Base-by-base conservation (phyloP, 1,140 invertebrate genomes). In the Ruditapes philippinarum region DNA sequence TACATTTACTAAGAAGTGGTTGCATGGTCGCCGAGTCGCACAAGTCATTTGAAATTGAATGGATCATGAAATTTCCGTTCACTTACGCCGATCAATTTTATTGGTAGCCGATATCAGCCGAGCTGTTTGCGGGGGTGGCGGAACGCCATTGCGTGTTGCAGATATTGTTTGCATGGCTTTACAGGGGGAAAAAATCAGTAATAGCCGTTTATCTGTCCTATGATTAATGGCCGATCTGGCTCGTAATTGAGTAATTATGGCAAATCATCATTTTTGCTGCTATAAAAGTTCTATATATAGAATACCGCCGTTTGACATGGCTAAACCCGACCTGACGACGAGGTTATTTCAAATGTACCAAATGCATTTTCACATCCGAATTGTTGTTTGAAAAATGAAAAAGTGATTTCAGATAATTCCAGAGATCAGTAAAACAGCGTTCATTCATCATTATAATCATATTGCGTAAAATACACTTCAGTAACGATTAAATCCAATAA, bases 171-270 rank as follows among this genome's bases (percentile, higher is more conserved):
- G 25, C 22, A n/a, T 11, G 57, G 3, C 57, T 62, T 25, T 62
- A 62, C 57, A 62, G 57, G n/a, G n/a, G n/a, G 19, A 57, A 11
- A 62, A 62, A 62, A 25, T 17, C 31, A 70, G 31, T 70, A 70
- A 70, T 70, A 40, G 33, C 65, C 7, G 65, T 70, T 70, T 70
- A 70, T 70, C 65, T 70, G 38, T 22, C 36, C 7, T 17, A n/a
- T 38, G 65, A 70, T 70, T 14, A 38, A 70, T 70, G 65, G 17
- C 31, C 33, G 33, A 70, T 70, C 28, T 11, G 38, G 65, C 65
- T 70, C 19, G 19, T 70, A 70, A 70, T 70, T 70, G 65, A 14
- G 36, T 40, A 70, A 70, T 70, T 70, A 70, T 70, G n/a, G 65
- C 25, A 70, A 70, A 70, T 70, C 36, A 38, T 70, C 31, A 70